Percentiles rank a stretch among this genome's conserved stretches.
These are phyloP conservation scores for Eupithecia abbreviata DNA, from an alignment of 2,888 invertebrate species.

Conservation along the genomic window DNA sequence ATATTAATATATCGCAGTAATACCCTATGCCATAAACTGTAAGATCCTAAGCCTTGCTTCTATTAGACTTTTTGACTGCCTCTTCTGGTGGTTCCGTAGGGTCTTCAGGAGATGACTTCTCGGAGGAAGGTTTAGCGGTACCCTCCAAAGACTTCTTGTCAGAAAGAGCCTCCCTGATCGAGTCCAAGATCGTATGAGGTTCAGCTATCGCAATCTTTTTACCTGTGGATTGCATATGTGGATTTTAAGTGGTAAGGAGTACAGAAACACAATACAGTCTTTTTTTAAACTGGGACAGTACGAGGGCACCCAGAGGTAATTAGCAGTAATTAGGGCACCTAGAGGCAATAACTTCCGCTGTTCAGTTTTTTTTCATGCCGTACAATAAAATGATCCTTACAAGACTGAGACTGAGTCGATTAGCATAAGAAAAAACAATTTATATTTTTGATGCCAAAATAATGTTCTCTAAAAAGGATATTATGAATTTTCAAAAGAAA, in stretches of 20 bases:
- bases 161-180: conserved; percentile 84
- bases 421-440: no score
- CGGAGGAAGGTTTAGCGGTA: conserved; percentile 19
- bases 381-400: no score
- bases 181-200: conserved; percentile 84
- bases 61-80: conserved; percentile 69
- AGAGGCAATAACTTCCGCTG: no score
- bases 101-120: conserved; percentile 17
- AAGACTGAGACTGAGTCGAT: no score
- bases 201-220: conserved; percentile 85
- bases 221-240: conserved; percentile 75
- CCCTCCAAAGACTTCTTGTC: conserved; percentile 73
- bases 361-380: no score
- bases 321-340: no score
- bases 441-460: no score
- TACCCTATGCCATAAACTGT: neutral
- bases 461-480: no score
- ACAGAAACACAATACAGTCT: neutral
- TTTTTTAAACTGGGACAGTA: no score
- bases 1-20: conserved; percentile 3
- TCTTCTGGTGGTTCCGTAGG: conserved; percentile 60
- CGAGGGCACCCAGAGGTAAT: no score
- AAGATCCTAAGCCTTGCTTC: conserved; percentile 70
- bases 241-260: neutral
- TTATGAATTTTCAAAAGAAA: no score